Evolutionary conservation across 2,113 vertebrate species (phyloP).

Genomic region (Cyanoliseus patagonus): DNA sequence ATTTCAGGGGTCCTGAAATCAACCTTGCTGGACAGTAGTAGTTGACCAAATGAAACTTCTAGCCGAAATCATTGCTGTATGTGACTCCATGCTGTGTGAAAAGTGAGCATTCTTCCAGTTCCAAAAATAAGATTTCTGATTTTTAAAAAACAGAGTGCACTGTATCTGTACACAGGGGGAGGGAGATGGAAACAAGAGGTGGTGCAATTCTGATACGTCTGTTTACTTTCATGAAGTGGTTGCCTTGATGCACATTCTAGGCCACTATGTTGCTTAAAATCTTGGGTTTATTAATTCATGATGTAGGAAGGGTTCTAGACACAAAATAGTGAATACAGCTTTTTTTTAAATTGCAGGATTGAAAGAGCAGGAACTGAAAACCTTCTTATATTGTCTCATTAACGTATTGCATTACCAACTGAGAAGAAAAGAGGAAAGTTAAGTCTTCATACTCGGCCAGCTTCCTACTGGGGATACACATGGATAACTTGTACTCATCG

Average conservation of each 20-base stretch:
- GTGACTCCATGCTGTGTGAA: not conserved
- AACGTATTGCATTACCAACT: not conserved
- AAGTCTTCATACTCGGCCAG: not conserved
- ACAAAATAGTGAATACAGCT: not conserved
- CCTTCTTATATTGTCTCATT: not conserved
- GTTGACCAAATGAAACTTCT: not conserved
- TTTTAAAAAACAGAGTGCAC: not conserved
- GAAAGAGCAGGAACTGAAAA: not conserved
- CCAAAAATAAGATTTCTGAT: not conserved
- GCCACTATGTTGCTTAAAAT: not conserved
- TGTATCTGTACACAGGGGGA: not conserved
- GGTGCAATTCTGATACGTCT: accelerated
- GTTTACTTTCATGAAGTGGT: not conserved
- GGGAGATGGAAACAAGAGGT: not conserved
- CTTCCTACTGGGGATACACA: not conserved
- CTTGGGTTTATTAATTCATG: not conserved
- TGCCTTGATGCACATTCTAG: not conserved
- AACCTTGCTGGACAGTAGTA: not conserved
- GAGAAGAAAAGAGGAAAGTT: not conserved
- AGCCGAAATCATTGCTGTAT: not conserved
- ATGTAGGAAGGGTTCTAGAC: not conserved
- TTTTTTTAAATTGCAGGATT: not conserved
- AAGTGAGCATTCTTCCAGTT: not conserved
- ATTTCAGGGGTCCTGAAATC: not conserved
- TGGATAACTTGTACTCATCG: not conserved